Percentiles rank a stretch among this genome's conserved stretches.
Evolutionary conservation across 2,113 vertebrate genomes (phyloP).

Genomic region (Cygnus atratus): DNA sequence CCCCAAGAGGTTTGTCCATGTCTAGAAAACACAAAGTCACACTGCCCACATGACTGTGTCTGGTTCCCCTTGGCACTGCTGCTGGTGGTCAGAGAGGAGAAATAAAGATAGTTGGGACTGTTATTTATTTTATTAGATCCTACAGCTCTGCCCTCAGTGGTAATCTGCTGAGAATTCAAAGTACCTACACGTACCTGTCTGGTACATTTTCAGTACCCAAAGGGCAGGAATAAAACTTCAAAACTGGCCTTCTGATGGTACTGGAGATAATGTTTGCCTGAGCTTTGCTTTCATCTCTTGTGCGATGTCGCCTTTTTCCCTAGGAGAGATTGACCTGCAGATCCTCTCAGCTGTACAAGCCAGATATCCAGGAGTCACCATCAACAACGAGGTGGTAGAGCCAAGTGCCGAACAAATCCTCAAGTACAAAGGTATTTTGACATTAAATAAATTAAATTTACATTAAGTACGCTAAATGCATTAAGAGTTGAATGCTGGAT

Average conservation of each 20-base stretch:
- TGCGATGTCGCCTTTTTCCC: background rate
- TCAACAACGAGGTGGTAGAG: constrained; percentile 84
- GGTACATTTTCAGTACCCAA: background rate
- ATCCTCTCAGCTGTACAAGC: constrained; percentile 82
- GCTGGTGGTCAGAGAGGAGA: background rate
- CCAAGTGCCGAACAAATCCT: constrained; percentile 79
- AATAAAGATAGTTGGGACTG: background rate
- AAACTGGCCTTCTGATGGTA: background rate
- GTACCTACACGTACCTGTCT: background rate
- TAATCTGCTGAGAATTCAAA: background rate
- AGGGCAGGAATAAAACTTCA: background rate
- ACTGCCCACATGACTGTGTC: rapidly evolving
- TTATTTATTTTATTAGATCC: background rate
- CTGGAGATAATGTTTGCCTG: background rate
- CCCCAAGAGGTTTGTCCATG: rapidly evolving
- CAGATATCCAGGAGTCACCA: constrained; percentile 71
- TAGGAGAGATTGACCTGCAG: constrained; percentile 86
- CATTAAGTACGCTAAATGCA: background rate
- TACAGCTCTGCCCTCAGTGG: background rate
- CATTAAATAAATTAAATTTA: background rate
- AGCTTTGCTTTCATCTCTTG: background rate
- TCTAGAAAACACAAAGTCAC: background rate
- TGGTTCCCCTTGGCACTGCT: background rate
- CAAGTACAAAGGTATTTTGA: constrained; percentile 86
- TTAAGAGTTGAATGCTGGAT: background rate